These are phyloP conservation scores for Clarias magur DNA, from an alignment of 2,113 vertebrate species.

Conservation along the genomic window DNA sequence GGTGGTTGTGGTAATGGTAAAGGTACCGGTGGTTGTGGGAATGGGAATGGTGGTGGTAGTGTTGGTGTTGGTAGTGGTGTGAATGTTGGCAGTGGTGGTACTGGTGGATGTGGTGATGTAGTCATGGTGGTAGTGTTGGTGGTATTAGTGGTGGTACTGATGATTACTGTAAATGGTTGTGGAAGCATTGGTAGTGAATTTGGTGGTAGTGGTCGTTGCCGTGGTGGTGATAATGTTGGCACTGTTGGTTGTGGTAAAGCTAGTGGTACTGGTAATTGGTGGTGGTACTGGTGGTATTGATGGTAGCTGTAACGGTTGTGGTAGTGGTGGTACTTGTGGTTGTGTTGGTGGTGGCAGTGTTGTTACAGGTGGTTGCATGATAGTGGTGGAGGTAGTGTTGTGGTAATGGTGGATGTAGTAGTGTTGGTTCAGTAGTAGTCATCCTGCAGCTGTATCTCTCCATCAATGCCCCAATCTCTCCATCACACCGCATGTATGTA, in stretches of 20 bases:
- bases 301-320: too few relatives aligned
- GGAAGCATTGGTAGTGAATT: not conserved
- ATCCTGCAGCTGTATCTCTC: too few relatives aligned
- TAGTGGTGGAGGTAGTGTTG: too few relatives aligned
- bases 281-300: too few relatives aligned
- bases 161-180: not conserved
- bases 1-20: not conserved
- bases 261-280: too few relatives aligned
- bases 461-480: too few relatives aligned
- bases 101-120: not conserved
- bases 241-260: too few relatives aligned
- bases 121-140: not conserved
- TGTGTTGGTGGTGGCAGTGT: not conserved
- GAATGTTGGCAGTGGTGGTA: not conserved
- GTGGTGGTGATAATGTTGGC: too few relatives aligned
- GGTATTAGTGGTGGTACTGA: not conserved
- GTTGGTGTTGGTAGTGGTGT: not conserved
- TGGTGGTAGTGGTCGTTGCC: not conserved
- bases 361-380: not conserved
- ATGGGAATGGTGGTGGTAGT: not conserved
- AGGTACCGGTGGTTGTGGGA: not conserved
- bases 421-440: too few relatives aligned
- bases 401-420: too few relatives aligned
- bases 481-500: too few relatives aligned
- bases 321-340: not conserved